Percentiles rank a stretch among this genome's conserved stretches.
Evolutionary conservation across 1,140 invertebrate genomes (phyloP).

Genomic region (Homalodisca vitripennis): DNA sequence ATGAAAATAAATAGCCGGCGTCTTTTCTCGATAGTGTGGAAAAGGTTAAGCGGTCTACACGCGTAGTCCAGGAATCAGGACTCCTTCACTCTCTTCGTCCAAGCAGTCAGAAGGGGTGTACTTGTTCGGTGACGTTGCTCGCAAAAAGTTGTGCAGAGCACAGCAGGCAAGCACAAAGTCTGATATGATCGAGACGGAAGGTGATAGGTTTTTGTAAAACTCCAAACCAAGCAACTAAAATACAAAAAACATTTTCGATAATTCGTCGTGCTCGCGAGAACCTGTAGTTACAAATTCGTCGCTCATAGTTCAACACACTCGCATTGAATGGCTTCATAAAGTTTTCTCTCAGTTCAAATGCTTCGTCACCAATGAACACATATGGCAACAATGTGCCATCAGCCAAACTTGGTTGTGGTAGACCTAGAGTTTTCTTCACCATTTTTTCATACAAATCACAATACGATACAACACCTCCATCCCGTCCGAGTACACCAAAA

Average conservation of each 20-base stretch:
- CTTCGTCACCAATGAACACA: conserved; percentile 40
- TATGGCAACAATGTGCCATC: conserved; percentile 34
- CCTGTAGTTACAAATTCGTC: conserved; percentile 52
- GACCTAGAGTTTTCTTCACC: conserved; percentile 24
- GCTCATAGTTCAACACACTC: conserved; percentile 21
- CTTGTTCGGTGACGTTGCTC: conserved; percentile 28
- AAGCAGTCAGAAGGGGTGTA: conserved; percentile 23
- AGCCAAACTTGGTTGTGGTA: conserved; percentile 29
- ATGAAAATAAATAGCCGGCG: no score
- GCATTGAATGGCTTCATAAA: conserved; percentile 34
- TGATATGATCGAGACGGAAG: conserved; percentile 42
- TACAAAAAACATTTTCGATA: conserved; percentile 53
- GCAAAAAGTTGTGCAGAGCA: conserved; percentile 43
- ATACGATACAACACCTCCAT: conserved; percentile 43
- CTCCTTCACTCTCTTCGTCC: conserved; percentile 26
- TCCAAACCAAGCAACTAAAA: conserved; percentile 46
- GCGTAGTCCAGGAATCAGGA: conserved; percentile 21
- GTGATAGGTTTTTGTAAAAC: conserved; percentile 46
- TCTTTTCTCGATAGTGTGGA: no score
- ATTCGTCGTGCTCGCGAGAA: conserved; percentile 46
- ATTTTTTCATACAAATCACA: conserved; percentile 39
- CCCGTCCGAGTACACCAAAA: conserved; percentile 44
- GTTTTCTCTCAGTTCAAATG: conserved; percentile 32
- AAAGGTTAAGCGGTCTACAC: no score
- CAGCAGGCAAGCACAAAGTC: conserved; percentile 42